These are phyloP conservation scores for Chauna torquata DNA, from an alignment of 2,113 vertebrate species.

Conservation along the genomic window DNA sequence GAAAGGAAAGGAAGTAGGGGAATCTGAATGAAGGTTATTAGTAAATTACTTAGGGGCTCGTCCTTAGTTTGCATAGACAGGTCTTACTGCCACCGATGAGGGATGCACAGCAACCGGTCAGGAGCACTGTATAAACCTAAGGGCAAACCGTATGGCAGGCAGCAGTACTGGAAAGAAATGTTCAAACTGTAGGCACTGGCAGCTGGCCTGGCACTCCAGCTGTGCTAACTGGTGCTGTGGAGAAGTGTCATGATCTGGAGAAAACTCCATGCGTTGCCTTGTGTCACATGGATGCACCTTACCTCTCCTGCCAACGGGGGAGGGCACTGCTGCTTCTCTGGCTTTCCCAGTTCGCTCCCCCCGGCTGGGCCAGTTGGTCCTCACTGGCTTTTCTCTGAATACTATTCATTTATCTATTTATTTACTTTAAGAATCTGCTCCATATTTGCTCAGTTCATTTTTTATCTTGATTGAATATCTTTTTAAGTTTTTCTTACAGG, in stretches of 20 bases:
- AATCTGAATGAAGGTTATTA: background rate
- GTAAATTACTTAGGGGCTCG: background rate
- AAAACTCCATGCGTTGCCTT: background rate
- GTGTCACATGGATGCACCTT: background rate
- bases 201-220: background rate
- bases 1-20: constrained; percentile 2
- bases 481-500: background rate
- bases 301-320: background rate
- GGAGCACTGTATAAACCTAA: background rate
- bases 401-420: background rate
- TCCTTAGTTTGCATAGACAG: background rate
- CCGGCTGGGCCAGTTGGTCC: background rate
- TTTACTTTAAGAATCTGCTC: background rate
- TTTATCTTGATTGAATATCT: background rate
- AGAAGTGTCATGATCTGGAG: background rate
- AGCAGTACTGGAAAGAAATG: background rate
- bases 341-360: background rate
- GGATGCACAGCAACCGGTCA: background rate
- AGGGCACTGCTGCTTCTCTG: background rate
- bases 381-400: background rate
- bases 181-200: background rate
- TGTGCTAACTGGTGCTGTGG: background rate
- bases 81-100: background rate
- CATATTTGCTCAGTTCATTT: background rate
- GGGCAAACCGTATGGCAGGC: background rate